Base-by-base conservation (phyloP, 2,888 invertebrate genomes). In the Acronicta alni region DNA sequence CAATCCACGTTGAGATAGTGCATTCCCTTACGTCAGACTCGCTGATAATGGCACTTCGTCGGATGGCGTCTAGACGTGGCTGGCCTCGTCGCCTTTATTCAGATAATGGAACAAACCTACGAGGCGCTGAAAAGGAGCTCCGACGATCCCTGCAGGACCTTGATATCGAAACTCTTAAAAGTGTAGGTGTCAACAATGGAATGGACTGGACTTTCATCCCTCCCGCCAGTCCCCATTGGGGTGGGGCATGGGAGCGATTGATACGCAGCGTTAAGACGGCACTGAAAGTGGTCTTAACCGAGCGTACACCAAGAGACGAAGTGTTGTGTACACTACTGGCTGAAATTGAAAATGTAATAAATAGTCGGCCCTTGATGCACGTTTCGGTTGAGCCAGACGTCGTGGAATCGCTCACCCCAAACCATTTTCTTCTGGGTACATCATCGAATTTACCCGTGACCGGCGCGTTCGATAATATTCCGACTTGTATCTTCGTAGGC, bases 81-180 rank as follows among this genome's bases (percentile, higher is more conserved):
- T 57, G 53, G 42, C 65, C 71, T 14, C 42, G 23, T 6, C 42
- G 43, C 16, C n/a, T 74, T 1, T 67, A 55, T 16, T 69, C 68
- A 0, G 69, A 69, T n/a, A 74, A 71, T 32, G 73, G 73, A 0
- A 75, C 75, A 0, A 64, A 67, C 14, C 37, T 67, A 12, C 30
- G 52, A 38, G 57, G 60, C 3, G 59, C 62, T 12, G 43, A 57
- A 5, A 48, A 20, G 2, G 63, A 64, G 23, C 35, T 64, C 0
- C 16, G 48, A 7, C 44, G 26, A 6, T 46, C 57, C 2, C 7
- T 41, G 9, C 46, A 23, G n/a, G 61, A 58, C 0, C 17, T 61
- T 0, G 16, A 44, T 17, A 10, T 2, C 1, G 58, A 42, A 8
- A 38, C 12, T 0, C 10, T 61, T 3, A 52, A 47, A 23, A 35